phyloP scores from a whole-genome alignment of 2,888 invertebrate species.

The Agonum fuliginosum region DNA sequence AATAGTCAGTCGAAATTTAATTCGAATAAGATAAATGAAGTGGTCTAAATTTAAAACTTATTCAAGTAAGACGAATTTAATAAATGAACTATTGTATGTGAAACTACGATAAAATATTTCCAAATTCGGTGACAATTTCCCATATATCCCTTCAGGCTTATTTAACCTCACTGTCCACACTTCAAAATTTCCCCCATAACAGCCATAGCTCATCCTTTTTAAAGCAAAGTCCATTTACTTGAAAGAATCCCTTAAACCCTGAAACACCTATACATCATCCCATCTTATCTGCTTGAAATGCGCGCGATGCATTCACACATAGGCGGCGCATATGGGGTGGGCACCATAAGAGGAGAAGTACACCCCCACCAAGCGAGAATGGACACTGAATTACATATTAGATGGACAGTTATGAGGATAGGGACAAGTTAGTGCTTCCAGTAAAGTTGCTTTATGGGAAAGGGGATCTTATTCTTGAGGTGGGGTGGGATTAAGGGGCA shows the following conservation, averaged over 20 bases:
- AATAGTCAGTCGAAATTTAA: too few species aligned
- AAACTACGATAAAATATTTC: too few species aligned
- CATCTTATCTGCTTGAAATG: conserved; percentile 17
- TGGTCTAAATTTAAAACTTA: too few species aligned
- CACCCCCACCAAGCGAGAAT: background rate
- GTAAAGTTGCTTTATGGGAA: background rate
- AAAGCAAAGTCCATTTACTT: conserved; percentile 28
- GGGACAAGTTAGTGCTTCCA: background rate
- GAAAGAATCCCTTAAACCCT: conserved; percentile 22
- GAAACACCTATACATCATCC: conserved; percentile 13
- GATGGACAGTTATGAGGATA: conserved; percentile 3
- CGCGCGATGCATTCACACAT: background rate
- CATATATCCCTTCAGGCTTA: too few species aligned
- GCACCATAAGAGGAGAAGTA: background rate
- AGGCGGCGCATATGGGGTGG: background rate
- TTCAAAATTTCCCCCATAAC: background rate
- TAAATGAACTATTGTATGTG: too few species aligned
- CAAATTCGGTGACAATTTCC: too few species aligned
- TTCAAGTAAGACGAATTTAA: too few species aligned
- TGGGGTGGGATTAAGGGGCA: conserved; percentile 29
- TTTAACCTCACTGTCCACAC: background rate
- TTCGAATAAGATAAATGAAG: too few species aligned
- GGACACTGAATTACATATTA: background rate
- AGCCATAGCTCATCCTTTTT: background rate
- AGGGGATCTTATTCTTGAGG: conserved; percentile 16